Base-by-base conservation (phyloP, 2,113 vertebrate species). In the Shinisaurus crocodilurus region DNA sequence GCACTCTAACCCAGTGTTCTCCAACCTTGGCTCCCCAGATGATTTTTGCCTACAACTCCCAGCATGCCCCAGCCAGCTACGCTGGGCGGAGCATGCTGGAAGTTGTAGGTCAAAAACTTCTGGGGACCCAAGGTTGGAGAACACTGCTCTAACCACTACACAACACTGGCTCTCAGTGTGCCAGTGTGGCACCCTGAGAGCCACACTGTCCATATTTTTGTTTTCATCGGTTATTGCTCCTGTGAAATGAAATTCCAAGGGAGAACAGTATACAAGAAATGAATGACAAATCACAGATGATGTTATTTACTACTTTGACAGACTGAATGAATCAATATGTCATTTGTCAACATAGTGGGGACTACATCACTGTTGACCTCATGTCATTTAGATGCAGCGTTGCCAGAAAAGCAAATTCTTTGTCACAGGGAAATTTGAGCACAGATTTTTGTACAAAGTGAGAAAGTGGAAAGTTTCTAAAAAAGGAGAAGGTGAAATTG, bases 251-350 rank as follows among this genome's bases (percentile, higher is more conserved):
- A 74, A 54, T 77, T 29, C 34, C 89, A 54, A 54, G 37, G 82
- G 45, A 79, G 60, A 34, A 50, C 6, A 9, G 12, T 54, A 45
- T 50, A 69, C 67, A 15, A 40, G 45, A 37, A 1, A 2, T 23
- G 82, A 79, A 40, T 90, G 43, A 85, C 18, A 65, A 76, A 85
- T 37, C 88, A 85, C 27, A 76, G 70, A 43, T 75, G 50, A 75
- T 79, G 18, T 18, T 85, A 77, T 90, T 85, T 79, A 60, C n/a
- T 48, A 37, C 43, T 75, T 67, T 63, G 74, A n/a, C 57, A 89
- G 81, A 18, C 29, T 54, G 82, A 84, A 85, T 85, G 70, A 89
- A 83, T 89, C 82, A 85, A 67, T 69, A 34, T 43, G 72, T 34
- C 67, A 82, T 89, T 89, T 89, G 65, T 89, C 50, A 72, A 60